Evolutionary conservation across 2,113 vertebrate genomes (phyloP).

Genomic region (Phaethon lepturus): DNA sequence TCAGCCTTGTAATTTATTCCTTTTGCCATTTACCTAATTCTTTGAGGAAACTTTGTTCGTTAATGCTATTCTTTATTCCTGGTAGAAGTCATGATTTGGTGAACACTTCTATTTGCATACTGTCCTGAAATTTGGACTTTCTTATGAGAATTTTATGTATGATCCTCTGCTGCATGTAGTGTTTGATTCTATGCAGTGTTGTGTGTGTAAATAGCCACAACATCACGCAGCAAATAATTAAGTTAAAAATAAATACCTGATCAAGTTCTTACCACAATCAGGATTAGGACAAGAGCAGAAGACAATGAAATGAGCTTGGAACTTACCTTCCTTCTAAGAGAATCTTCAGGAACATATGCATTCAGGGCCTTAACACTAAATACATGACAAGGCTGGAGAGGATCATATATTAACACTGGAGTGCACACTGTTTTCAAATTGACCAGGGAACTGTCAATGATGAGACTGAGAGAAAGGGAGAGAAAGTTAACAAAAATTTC

Average conservation of each 20-base stretch:
- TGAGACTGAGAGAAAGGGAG: background rate
- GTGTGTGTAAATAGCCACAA: background rate
- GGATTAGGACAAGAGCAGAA: background rate
- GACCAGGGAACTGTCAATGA: background rate
- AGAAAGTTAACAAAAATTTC: background rate
- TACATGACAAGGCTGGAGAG: background rate
- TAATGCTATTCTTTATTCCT: background rate
- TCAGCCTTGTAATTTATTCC: constrained; percentile 35
- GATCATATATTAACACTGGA: background rate
- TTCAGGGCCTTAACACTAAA: background rate
- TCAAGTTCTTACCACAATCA: background rate
- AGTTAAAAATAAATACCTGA: background rate
- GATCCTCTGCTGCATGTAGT: background rate
- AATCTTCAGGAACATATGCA: background rate
- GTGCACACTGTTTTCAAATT: background rate
- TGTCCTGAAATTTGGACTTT: background rate
- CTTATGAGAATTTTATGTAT: background rate
- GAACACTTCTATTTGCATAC: background rate
- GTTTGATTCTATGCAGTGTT: background rate
- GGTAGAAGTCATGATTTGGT: background rate
- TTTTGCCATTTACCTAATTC: constrained; percentile 34
- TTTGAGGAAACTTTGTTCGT: constrained; percentile 10
- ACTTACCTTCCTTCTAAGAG: background rate
- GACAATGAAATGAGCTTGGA: background rate
- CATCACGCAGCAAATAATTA: background rate